Conservation (phyloP, 2,113 vertebrate species). For the Ursus arctos region DNA sequence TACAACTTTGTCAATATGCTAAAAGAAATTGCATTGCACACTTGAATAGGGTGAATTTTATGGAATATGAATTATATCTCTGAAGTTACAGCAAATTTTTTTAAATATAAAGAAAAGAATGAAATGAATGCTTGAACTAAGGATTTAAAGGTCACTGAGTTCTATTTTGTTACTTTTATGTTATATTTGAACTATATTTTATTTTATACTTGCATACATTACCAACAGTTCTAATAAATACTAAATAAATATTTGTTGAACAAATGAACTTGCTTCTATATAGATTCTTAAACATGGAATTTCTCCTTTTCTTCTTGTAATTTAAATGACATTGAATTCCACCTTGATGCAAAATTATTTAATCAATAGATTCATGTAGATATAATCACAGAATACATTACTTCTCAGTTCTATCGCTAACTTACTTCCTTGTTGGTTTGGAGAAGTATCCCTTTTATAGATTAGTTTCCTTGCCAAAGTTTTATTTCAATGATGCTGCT, state of each 20-base stretch:
- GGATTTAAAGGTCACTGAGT: neutral
- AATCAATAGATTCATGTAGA: neutral
- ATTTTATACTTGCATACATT: neutral
- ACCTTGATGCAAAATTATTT: neutral
- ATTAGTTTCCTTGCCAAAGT: slow-evolving; percentile 62
- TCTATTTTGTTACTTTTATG: neutral
- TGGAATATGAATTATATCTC: neutral
- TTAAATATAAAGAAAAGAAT: neutral
- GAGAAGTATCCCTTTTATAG: slow-evolving; percentile 50
- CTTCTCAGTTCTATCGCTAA: neutral
- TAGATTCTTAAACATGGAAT: neutral
- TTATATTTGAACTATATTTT: neutral
- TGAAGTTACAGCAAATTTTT: neutral
- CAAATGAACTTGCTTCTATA: neutral
- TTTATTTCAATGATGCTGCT: slow-evolving; percentile 60
- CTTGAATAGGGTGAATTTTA: neutral
- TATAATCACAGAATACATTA: neutral
- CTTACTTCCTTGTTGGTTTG: slow-evolving; percentile 42
- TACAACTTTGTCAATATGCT: neutral
- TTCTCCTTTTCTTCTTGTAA: neutral
- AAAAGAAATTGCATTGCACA: neutral
- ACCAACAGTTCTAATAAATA: neutral
- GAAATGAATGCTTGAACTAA: neutral
- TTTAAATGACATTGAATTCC: slow-evolving; percentile 18
- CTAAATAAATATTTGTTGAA: slow-evolving; percentile 39